Evolutionary conservation across 2,888 invertebrate species (phyloP), one percentile per base, ranked within the genome.

Genomic region (Aspidiotus rigidus): DNA sequence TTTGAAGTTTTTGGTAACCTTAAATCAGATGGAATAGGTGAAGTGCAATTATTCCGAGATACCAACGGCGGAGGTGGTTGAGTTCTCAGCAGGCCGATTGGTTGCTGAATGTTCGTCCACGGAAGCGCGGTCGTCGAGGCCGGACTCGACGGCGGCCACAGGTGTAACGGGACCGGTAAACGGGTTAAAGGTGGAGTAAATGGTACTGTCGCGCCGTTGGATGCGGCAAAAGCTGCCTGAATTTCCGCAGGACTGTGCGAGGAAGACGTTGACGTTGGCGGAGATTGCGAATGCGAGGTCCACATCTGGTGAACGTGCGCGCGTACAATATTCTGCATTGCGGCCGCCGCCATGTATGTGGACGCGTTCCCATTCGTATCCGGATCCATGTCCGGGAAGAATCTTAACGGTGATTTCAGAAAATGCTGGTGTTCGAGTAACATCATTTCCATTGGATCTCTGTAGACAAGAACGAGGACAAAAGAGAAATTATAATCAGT

Each of bases 371-470:
- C 66, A 44, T 56, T 59, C 6, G 44, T 55, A 2, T 66, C 66
- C 55, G 41, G 66, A 56, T 66, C 66, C 44, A 66, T 66, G 17
- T 66, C 66, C 16, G 66, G 57, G 42, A 66, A 66, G 44, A 57
- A 66, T 17, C 66, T 56, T 44, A 66, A 56, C 40, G 66, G 66
- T 56, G 66, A 66, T 42, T 66, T 66, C 41, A 66, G 57, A 42
- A 66, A 66, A 56, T 66, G 69, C 55, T 90, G 89, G 79, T 91
- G 90, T 76, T 91, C 90, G 57, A 88, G 89, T 75, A 91, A 78
- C 87, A 92, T 88, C 67, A 87, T 87, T 79, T 92, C 92, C 91
- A 92, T 91, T 70, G 90, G 90, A 80, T 92, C 92, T 80, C 92
- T 90, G 85, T 39, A 64, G 53, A 62, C 28, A 28, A 28, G 28